Base-by-base conservation (phyloP, 2,797 vertebrate genomes). In the Siniperca obscura region DNA sequence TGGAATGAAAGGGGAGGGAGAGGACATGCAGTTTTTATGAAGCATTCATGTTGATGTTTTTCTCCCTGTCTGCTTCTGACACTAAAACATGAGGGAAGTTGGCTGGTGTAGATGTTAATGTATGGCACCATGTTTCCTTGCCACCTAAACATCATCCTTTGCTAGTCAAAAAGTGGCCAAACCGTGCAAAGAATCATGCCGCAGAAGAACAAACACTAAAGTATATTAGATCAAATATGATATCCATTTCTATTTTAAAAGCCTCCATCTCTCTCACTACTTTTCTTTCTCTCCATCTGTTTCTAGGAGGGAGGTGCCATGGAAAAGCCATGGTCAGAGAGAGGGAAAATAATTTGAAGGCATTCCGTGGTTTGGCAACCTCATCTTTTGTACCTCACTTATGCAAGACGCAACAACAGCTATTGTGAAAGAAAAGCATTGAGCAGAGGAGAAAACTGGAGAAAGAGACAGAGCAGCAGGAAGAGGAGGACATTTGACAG, bases 21-120 rank as follows among this genome's bases (percentile, higher is more conserved):
- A 70, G 71, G 55, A 56, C 82, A 91, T 90, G 85, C 89, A 92
- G 75, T 90, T 92, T 90, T 92, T 83, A 92, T 93, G 86, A 92
- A 83, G 68, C 79, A 80, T 87, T 88, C 74, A 78, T 88, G 82
- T 84, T 78, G 72, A 84, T 90, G 79, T 77, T 84, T 86, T 76
- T 56, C 64, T 66, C 27, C 56, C 62, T 70, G 40, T 87, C 73
- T 85, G 66, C 73, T 22, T 56, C 67, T 80, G 46, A 81, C 75
- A 78, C 46, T 77, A 74, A 72, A 86, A 81, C 34, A 79, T 46
- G 62, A 76, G 30, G 44, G 56, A 83, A 78, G 52, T 42, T 65
- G 69, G 64, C 30, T 73, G 36, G 56, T 72, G 42, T 64, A 2
- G n/a, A 61, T 78, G 40, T 65, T 74, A 76, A 60, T 71, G 34